Conservation (phyloP, 2,888 invertebrate genomes). For the Odontocerum albicorne region DNA sequence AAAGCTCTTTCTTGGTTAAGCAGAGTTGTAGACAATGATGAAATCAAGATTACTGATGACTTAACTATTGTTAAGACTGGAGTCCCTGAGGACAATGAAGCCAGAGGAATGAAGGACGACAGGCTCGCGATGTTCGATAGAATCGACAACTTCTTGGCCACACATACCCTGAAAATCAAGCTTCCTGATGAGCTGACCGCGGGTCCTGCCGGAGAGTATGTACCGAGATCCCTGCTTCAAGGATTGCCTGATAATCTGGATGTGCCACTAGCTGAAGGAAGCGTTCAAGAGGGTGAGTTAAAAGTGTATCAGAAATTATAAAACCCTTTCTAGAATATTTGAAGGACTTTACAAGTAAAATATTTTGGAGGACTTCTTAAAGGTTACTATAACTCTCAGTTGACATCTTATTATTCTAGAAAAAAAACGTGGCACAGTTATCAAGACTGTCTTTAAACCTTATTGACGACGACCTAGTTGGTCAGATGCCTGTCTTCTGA, state of each 20-base stretch:
- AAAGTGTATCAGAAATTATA: background rate
- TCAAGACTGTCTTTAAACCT: no score
- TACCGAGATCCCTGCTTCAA: slow-evolving; percentile 66
- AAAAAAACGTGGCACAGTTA: no score
- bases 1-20: slow-evolving; percentile 77
- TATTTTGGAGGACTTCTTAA: no score
- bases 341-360: no score
- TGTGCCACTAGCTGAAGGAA: slow-evolving; percentile 67
- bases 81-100: slow-evolving; percentile 46
- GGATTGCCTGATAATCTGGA: slow-evolving; percentile 67
- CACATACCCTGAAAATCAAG: slow-evolving; percentile 74
- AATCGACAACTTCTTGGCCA: slow-evolving; percentile 74
- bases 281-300: slow-evolving; percentile 32
- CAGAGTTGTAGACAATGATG: slow-evolving; percentile 65
- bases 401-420: no score
- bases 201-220: slow-evolving; percentile 59
- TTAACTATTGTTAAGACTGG: slow-evolving; percentile 69
- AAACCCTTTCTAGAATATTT: no score
- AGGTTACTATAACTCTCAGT: no score
- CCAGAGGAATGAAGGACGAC: slow-evolving; percentile 58
- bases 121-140: slow-evolving; percentile 66
- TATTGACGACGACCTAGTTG: no score
- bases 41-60: slow-evolving; percentile 76
- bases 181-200: slow-evolving; percentile 66
- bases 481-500: no score